phyloP scores from a whole-genome alignment of 2,113 vertebrate species.

The Gymnorhina tibicen region DNA sequence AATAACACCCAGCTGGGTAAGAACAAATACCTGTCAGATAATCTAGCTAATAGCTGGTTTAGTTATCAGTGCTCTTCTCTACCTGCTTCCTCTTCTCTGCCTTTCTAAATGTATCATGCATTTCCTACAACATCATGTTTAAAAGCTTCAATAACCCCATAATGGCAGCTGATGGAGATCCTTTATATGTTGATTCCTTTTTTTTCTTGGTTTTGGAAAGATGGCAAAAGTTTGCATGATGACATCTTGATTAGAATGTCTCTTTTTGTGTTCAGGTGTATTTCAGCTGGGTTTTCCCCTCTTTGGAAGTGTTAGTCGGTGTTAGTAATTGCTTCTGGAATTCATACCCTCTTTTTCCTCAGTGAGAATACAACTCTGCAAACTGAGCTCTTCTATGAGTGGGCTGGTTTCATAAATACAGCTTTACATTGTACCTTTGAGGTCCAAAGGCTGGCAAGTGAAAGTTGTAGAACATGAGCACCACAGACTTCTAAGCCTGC shows the following conservation, averaged over 20 bases:
- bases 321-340: background rate
- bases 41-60: slow-evolving; percentile 38
- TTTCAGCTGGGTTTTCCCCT: background rate
- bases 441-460: background rate
- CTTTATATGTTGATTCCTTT: slow-evolving; percentile 5
- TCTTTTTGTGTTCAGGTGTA: background rate
- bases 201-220: background rate
- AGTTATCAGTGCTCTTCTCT: slow-evolving; percentile 42
- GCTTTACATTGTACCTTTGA: background rate
- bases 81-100: background rate
- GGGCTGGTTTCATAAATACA: background rate
- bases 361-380: background rate
- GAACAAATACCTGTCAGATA: slow-evolving; percentile 62
- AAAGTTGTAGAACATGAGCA: background rate
- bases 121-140: background rate
- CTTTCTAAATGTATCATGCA: background rate
- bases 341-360: background rate
- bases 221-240: background rate
- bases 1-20: slow-evolving; percentile 51
- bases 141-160: background rate
- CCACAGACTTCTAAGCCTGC: background rate
- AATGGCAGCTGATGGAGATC: background rate
- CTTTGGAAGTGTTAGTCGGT: background rate
- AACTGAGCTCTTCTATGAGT: background rate
- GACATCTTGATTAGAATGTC: background rate